These are phyloP conservation scores for Cheilosia scutellata DNA, from an alignment of 2,888 invertebrate genomes.

Conservation along the genomic window DNA sequence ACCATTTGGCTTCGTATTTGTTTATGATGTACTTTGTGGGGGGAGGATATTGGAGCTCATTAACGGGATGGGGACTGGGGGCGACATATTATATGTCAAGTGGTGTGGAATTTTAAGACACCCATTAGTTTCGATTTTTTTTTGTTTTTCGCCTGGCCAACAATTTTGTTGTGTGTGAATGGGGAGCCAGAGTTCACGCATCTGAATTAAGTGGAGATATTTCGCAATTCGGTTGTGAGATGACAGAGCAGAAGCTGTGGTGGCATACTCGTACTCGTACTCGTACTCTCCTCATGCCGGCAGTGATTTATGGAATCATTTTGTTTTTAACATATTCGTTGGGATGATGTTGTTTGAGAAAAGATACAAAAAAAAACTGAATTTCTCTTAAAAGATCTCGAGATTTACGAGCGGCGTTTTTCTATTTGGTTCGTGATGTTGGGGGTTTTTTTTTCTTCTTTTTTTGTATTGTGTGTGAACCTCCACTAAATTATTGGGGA, in stretches of 20 bases:
- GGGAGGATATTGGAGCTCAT: conserved; percentile 28
- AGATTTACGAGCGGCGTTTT: conserved; percentile 67
- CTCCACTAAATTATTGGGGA: conserved; percentile 55
- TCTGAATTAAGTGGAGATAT: conserved; percentile 75
- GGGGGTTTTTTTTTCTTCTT: neutral
- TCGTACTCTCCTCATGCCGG: neutral
- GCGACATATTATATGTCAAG: conserved; percentile 73
- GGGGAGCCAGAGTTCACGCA: conserved; percentile 72
- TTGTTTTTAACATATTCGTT: conserved; percentile 75
- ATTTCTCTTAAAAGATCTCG: conserved; percentile 62
- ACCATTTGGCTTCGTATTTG: conserved; percentile 63
- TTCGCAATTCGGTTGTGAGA: conserved; percentile 66
- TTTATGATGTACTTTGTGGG: conserved; percentile 22
- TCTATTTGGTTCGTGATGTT: conserved; percentile 49
- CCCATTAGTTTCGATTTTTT: conserved; percentile 54
- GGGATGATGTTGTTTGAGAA: conserved; percentile 46
- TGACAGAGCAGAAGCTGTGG: conserved; percentile 2
- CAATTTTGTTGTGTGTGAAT: conserved; percentile 31
- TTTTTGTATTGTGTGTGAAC: conserved; percentile 32
- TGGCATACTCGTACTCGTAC: neutral
- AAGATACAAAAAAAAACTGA: neutral
- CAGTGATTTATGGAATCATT: conserved; percentile 71
- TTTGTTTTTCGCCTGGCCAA: conserved; percentile 13
- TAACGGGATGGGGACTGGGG: conserved; percentile 47
- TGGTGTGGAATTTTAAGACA: conserved; percentile 72